Evolutionary conservation across 1,140 invertebrate genomes (phyloP), one percentile per base, ranked within the genome.

Genomic region (Camponotus floridanus): DNA sequence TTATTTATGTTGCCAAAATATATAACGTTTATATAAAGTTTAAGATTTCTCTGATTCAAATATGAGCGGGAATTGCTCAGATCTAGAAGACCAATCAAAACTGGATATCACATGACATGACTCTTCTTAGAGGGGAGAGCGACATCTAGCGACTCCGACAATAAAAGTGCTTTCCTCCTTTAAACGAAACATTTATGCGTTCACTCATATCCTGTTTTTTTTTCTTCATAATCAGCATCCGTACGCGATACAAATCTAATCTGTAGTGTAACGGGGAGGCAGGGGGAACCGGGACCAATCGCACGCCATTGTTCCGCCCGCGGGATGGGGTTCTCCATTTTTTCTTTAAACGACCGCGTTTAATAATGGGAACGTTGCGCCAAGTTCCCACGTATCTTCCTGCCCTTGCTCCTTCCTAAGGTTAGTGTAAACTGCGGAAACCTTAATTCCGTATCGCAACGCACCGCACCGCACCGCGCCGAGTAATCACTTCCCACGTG

Each of bases 401-500:
- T 73, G 79, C 42, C 42, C 79, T 68, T 21, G 21, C 21, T 42
- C 5, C 76, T 51, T 39, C 51, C 39, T 73, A 61, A 83, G 79
- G 79, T 74, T 74, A 73, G 39, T 70, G 18, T 51, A 71, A 81
- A 81, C 39, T 67, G 67, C 79, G 68, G 79, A 83, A 74, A 83
- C 55, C 79, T 83, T 83, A 73, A 83, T 74, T 83, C 79, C 68
- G 51, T 55, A 68, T 33, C 48, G 39, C 76, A 18, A 26, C 26
- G 26, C 26, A 26, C 26, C 26, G 26, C 26, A 26, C 15, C 21
- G 36, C 67, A 8, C 55, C 74, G 76, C 42, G 5, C 18, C 67
- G 68, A 74, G 55, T 83, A 83, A 83, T 83, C 79, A 83, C 79
- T 83, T 83, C 79, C 79, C 79, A 83, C 79, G 68, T 83, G 55